phyloP scores from a whole-genome alignment of 92 coral and sea anemone species.

The Muricea muricata region DNA sequence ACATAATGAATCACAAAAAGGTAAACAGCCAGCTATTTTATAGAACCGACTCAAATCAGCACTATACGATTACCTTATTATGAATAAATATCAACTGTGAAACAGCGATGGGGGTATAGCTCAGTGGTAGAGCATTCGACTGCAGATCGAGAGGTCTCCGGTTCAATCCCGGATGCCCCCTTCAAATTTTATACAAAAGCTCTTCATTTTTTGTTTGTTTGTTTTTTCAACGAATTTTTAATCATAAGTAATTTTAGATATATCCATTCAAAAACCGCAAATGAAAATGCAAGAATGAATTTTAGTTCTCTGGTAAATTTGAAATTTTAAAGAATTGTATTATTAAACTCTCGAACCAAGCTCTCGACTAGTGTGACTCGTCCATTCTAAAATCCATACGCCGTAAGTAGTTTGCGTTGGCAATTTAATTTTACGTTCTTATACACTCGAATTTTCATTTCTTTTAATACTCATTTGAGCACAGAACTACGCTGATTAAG shows the following conservation, averaged over 20 bases:
- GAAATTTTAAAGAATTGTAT: not conserved
- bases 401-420: not conserved
- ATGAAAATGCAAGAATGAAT: not conserved
- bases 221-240: not conserved
- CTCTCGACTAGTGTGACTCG: too few relatives aligned
- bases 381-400: not conserved
- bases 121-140: conserved; percentile 93
- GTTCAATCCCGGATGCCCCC: conserved; percentile 70
- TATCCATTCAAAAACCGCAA: not conserved
- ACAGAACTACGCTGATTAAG: too few relatives aligned
- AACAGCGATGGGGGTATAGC: conserved; percentile 76
- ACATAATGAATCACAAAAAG: not conserved
- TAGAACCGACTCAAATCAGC: too few relatives aligned
- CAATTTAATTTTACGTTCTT: too few relatives aligned
- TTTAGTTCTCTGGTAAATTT: not conserved
- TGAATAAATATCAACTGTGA: not conserved
- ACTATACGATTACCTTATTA: not conserved
- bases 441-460: too few relatives aligned
- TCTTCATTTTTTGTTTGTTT: not conserved
- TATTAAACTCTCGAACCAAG: not conserved
- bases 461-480: too few relatives aligned
- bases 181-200: not conserved
- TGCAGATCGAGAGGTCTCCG: conserved; percentile 71
- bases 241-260: not conserved
- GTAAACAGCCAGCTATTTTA: not conserved